Conservation (phyloP, 2,113 vertebrate genomes). For the Indicator maculatus region DNA sequence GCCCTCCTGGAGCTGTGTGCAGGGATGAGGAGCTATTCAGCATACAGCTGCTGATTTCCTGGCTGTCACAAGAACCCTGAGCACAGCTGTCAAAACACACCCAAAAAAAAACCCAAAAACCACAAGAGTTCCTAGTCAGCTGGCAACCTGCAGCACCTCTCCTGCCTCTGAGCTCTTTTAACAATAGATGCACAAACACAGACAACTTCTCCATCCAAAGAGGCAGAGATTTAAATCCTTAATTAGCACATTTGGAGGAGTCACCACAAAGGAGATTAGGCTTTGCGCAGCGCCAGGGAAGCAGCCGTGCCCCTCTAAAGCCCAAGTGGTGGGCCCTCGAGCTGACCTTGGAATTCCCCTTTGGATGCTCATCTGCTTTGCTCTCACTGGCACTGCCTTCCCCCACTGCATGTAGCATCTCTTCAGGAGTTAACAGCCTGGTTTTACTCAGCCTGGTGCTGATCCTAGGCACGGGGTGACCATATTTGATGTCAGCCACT, state of each 20-base stretch:
- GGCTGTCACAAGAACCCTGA: background rate
- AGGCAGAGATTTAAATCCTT: constrained; percentile 33
- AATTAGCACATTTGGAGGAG: constrained; percentile 44
- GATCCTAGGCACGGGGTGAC: background rate
- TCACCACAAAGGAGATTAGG: constrained; percentile 3
- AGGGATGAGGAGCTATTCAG: background rate
- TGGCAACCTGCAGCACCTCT: constrained; percentile 17
- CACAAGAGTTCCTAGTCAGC: background rate
- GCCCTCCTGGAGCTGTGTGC: background rate
- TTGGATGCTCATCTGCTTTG: constrained; percentile 19
- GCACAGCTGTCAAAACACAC: background rate
- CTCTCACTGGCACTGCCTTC: background rate
- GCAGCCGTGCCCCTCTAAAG: constrained; percentile 3
- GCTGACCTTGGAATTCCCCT: constrained; percentile 70
- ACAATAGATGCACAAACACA: constrained; percentile 3
- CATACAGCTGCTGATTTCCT: background rate
- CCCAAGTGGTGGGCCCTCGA: background rate
- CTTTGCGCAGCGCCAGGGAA: background rate
- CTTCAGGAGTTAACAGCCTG: background rate
- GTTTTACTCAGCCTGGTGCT: background rate
- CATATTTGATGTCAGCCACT: background rate
- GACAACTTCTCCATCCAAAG: constrained; percentile 6
- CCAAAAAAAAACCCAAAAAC: background rate
- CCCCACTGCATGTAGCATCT: background rate
- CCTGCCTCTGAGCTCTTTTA: constrained; percentile 3